These are phyloP conservation scores for Darevskia nairensis DNA, from an alignment of 2,797 vertebrate genomes.

Conservation along the genomic window DNA sequence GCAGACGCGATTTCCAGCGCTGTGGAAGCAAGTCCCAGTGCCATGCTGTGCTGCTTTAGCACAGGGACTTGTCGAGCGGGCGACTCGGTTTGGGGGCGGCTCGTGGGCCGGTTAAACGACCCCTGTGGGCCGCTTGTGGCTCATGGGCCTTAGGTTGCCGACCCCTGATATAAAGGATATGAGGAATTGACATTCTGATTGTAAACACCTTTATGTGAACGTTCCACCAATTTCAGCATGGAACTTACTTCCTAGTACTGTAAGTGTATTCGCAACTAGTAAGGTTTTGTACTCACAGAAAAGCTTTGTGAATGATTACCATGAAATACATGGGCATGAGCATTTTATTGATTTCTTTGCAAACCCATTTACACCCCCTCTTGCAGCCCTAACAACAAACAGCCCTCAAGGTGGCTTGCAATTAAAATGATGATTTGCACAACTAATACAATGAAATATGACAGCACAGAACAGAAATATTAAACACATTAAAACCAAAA, in stretches of 20 bases:
- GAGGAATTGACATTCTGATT: background rate
- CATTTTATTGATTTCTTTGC: background rate
- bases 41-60: too few species aligned
- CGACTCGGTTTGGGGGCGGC: too few species aligned
- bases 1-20: too few species aligned
- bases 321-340: background rate
- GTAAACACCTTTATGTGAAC: background rate
- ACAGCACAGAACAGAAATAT: background rate
- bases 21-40: too few species aligned
- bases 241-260: background rate
- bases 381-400: background rate
- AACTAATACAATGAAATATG: background rate
- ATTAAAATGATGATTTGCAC: background rate
- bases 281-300: background rate
- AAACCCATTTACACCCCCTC: background rate
- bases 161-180: background rate
- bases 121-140: too few species aligned
- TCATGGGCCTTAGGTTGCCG: too few species aligned
- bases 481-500: constrained; percentile 1
- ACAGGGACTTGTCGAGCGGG: too few species aligned
- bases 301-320: background rate
- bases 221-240: background rate
- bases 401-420: background rate
- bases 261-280: background rate
- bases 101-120: too few species aligned